Conservation (phyloP, 2,797 vertebrate genomes). For the Lagorchestes hirsutus region DNA sequence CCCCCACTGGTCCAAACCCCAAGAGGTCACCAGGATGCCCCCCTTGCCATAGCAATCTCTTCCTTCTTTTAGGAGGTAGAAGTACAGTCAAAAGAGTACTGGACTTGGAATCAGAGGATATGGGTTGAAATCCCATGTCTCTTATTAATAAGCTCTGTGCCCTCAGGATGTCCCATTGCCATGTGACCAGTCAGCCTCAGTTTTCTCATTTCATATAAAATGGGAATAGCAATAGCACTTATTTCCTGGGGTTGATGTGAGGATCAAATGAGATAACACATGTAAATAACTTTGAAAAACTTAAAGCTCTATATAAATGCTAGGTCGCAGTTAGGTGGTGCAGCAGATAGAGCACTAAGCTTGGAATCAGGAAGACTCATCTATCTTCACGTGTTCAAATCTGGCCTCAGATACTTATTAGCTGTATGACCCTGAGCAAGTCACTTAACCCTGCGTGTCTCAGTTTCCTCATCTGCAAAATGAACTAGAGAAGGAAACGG, state of each 20-base stretch:
- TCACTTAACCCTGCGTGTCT: background rate
- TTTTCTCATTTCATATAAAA: background rate
- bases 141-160: background rate
- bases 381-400: background rate
- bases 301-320: background rate
- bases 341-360: background rate
- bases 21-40: background rate
- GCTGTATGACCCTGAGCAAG: background rate
- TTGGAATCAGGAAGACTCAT: background rate
- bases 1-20: background rate
- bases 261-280: background rate
- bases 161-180: background rate
- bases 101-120: background rate
- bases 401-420: background rate
- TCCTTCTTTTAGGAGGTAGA: background rate
- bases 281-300: background rate
- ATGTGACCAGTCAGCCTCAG: background rate
- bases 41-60: background rate
- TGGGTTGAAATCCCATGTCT: background rate
- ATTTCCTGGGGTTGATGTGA: background rate
- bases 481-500: background rate
- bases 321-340: background rate
- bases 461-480: background rate
- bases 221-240: background rate
- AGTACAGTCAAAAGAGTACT: background rate